Evolutionary conservation across 2,113 vertebrate genomes (phyloP).

Genomic region (Megaleporinus macrocephalus): DNA sequence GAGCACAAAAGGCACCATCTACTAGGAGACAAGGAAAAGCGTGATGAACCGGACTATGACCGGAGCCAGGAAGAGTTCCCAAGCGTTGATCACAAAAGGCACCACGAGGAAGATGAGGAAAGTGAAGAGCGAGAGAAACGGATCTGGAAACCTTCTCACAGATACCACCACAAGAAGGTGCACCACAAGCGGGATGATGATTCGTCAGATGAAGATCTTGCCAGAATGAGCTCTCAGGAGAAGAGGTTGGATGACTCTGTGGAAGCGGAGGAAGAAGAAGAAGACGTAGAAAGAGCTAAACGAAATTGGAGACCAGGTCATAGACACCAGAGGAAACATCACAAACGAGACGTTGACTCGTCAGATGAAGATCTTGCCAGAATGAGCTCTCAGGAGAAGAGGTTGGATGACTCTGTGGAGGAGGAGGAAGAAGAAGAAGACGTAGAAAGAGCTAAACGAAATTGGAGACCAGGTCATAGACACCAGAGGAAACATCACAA

Average conservation of each 20-base stretch:
- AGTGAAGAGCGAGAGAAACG: slow-evolving; percentile 33
- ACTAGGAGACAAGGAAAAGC: slow-evolving; percentile 39
- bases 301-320: slow-evolving; percentile 43
- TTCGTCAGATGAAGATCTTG: slow-evolving; percentile 56
- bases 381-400: slow-evolving; percentile 16
- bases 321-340: slow-evolving; percentile 50
- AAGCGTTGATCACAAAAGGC: slow-evolving; percentile 43
- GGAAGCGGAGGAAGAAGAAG: slow-evolving; percentile 54
- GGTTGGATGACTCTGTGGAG: slow-evolving; percentile 55
- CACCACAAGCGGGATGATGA: slow-evolving; percentile 62
- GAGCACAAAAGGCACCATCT: slow-evolving; percentile 40
- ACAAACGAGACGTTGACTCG: slow-evolving; percentile 59
- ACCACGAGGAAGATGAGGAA: slow-evolving; percentile 33
- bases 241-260: slow-evolving; percentile 52
- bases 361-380: slow-evolving; percentile 59
- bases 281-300: slow-evolving; percentile 47
- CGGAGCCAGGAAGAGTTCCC: slow-evolving; percentile 63
- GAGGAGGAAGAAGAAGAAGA: slow-evolving; percentile 52
- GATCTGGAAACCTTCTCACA: slow-evolving; percentile 65
- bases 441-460: slow-evolving; percentile 42
- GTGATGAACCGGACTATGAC: slow-evolving; percentile 57
- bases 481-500: slow-evolving; percentile 60
- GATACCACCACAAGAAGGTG: slow-evolving; percentile 64
- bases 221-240: slow-evolving; percentile 32
- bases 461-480: slow-evolving; percentile 44